Evolutionary conservation across 2,113 vertebrate species (phyloP).

Genomic region (Puffinus mauretanicus): DNA sequence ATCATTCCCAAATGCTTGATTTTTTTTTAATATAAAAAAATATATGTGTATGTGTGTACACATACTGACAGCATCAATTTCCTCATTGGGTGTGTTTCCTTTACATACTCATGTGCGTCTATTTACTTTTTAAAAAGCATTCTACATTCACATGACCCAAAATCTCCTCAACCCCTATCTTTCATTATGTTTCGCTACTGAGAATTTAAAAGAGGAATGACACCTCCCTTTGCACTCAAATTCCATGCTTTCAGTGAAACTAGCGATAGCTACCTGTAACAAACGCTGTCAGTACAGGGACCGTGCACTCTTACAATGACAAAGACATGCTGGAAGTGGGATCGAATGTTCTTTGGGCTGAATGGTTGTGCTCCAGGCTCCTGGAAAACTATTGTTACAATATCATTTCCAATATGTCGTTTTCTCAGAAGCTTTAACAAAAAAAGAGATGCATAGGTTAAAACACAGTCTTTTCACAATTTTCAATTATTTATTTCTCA

Average conservation of each 20-base stretch:
- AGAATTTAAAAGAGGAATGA: not conserved
- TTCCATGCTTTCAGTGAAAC: accelerated
- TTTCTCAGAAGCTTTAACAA: constrained; percentile 86
- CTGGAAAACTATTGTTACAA: constrained; percentile 97
- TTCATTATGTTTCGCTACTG: not conserved
- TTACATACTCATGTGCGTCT: accelerated
- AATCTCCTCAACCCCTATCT: not conserved
- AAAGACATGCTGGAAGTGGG: constrained; percentile 95
- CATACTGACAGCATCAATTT: not conserved
- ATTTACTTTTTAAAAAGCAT: not conserved
- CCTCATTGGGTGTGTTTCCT: not conserved
- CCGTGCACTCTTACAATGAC: constrained; percentile 88
- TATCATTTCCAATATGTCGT: constrained; percentile 95
- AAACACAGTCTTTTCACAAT: not conserved
- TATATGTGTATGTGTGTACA: accelerated
- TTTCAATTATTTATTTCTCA: not conserved
- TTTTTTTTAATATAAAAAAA: not conserved
- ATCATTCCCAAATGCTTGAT: not conserved
- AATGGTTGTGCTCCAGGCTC: constrained; percentile 93
- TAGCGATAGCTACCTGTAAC: constrained; percentile 84
- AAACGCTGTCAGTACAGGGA: constrained; percentile 90
- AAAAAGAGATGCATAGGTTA: not conserved
- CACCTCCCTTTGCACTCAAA: not conserved
- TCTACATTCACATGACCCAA: not conserved
- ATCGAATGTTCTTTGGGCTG: constrained; percentile 92